Evolutionary conservation across 2,113 vertebrate species (phyloP).

Genomic region (Sarotherodon lohbergeri): DNA sequence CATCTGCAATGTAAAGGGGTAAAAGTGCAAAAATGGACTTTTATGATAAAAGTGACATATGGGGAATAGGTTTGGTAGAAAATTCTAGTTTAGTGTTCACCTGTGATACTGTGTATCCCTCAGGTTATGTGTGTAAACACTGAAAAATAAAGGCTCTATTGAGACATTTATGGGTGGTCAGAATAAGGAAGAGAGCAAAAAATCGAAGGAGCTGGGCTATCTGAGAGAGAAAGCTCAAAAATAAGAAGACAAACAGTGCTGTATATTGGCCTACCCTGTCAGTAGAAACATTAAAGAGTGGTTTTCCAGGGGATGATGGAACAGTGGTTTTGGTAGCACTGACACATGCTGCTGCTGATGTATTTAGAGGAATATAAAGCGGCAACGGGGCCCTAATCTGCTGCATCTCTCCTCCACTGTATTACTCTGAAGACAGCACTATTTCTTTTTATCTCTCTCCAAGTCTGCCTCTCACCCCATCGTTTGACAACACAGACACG

Average conservation of each 20-base stretch:
- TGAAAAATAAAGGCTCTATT: neutral
- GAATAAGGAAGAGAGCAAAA: neutral
- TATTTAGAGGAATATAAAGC: conserved; percentile 71
- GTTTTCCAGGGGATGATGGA: conserved; percentile 65
- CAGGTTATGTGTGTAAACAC: neutral
- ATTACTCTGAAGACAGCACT: conserved; percentile 67
- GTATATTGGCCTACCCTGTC: conserved; percentile 12
- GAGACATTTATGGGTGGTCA: neutral
- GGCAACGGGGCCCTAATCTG: conserved; percentile 59
- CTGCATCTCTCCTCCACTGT: conserved; percentile 61
- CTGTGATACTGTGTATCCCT: neutral
- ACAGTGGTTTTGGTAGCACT: conserved; percentile 46
- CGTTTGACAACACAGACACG: conserved; percentile 52
- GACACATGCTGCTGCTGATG: conserved; percentile 66
- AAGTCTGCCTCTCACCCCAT: conserved; percentile 40
- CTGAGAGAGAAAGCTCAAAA: neutral
- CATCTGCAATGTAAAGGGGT: neutral
- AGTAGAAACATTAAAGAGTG: conserved; percentile 29
- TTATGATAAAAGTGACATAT: neutral
- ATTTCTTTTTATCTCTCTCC: conserved; percentile 69
- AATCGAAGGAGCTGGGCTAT: neutral
- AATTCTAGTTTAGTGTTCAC: neutral
- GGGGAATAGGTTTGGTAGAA: neutral
- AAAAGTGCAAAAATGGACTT: neutral
- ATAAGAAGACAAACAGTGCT: conserved; percentile 7